A percentile compares a stretch with the other conserved stretches of the same genome.
Conservation (phyloP, 2,113 vertebrate species). For the Cochlearius cochlearius region DNA sequence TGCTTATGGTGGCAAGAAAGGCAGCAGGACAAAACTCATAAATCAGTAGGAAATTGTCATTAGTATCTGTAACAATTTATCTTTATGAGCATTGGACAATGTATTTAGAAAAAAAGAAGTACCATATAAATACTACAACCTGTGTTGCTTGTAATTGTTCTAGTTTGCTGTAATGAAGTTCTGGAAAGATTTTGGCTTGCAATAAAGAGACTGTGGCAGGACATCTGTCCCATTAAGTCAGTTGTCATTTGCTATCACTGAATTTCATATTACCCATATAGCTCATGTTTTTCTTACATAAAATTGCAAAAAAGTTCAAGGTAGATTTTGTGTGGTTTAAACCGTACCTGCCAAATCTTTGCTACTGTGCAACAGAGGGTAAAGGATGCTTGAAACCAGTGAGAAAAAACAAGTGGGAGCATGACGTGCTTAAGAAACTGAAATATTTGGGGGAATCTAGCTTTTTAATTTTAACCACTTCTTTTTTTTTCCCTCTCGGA, state of each 20-base stretch:
- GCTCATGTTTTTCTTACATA: not conserved
- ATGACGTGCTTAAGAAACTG: not conserved
- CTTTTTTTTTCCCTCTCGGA: not conserved
- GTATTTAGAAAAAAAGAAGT: not conserved
- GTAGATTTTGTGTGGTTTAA: not conserved
- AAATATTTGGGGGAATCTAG: not conserved
- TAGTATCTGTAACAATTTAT: not conserved
- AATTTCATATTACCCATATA: not conserved
- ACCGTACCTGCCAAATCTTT: not conserved
- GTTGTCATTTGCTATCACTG: not conserved
- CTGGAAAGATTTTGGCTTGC: not conserved
- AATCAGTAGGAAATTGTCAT: constrained; percentile 8
- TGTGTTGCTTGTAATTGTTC: not conserved
- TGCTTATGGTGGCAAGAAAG: not conserved
- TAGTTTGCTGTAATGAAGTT: not conserved
- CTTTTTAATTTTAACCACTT: not conserved
- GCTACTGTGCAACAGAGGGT: not conserved
- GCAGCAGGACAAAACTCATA: not conserved
- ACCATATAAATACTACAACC: not conserved
- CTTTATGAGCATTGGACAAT: not conserved
- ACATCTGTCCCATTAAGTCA: not conserved
- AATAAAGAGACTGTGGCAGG: not conserved
- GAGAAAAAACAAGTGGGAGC: not conserved
- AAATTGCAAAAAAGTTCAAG: not conserved
- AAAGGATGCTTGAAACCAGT: not conserved